Base-by-base conservation (phyloP, 1,140 invertebrate genomes). In the Hyles vespertilio region DNA sequence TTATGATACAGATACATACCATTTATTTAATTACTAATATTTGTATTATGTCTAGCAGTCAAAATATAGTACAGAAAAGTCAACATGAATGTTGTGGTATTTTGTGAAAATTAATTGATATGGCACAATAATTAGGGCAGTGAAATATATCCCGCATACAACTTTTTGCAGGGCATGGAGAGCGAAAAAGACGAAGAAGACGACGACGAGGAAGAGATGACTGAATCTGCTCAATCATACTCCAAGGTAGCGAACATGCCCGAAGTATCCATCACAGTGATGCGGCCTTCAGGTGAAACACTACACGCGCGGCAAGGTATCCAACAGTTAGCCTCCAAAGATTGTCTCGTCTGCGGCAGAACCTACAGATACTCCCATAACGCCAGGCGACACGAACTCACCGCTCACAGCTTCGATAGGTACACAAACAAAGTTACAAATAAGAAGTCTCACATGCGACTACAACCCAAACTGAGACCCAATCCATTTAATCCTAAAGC, bases 321-420 rank as follows among this genome's bases (percentile, higher is more conserved):
- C 10, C 84, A 89, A 50, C 86, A 89, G 61, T 69, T 90, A 2
- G 89, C 88, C 0, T 89, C 87, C 22, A 90, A 90, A 59, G 82
- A 89, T 55, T 90, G 89, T 51, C 75, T 90, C 4, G 84, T 90
- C 0, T 90, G 89, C 48, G 87, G 86, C 5, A 79, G 89, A 48
- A 78, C 84, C 6, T 90, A 90, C 56, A 77, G 87, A 53, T 90
- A 90, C 60, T 90, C 89, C 0, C 89, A 90, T 59, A 90, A 90
- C 63, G 89, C 89, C 0, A 67, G 89, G n/a, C 76, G 89, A 6
- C 89, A 90, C 44, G 89, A 90, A 59, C 79, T 89, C 12, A 86
- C 79, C 3, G 67, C 89, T 2, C 89, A 90, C 56, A 70, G 79
- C 46, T 90, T 89, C 53, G 89, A 90, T 63, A 81, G 89, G 53